Base-by-base conservation (phyloP, 2,888 invertebrate genomes). In the Hoplodrina blanda region DNA sequence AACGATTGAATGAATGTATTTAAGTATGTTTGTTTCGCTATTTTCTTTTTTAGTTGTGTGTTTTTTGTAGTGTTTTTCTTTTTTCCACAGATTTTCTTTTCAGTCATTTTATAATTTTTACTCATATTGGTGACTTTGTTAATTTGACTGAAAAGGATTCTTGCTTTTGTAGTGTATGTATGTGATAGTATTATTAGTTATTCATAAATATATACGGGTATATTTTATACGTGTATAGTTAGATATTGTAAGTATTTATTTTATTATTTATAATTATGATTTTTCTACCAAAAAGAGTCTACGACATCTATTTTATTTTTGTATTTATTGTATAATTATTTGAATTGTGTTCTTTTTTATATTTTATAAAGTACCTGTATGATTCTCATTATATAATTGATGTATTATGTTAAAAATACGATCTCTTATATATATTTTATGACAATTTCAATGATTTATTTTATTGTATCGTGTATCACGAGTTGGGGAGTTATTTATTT, bases 101-200 rank as follows among this genome's bases (percentile, higher is more conserved):
- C 91, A 83, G 91, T 92, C 92, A 91, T 90, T 93, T 92, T 91
- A 82, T 75, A 55, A 66, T 20, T 53, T 54, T 87, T 87, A 49
- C 78, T 76, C 52, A 68, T 78, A 75, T 69, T 70, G 55, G 46
- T 68, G 76, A 70, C 73, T 73, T 69, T 76, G 78, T 78, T 90
- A 91, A 91, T 92, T 85, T 93, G 93, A 89, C 90, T 91, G 92
- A 93, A 93, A 93, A 93, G 93, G 92, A 91, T 87, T 88, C 57
- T 72, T 80, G 82, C 78, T 87, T 80, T 80, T 82, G 10, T 81
- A 70, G 78, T 76, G 78, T 84, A 70, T 79, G 73, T 82, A 70
- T 79, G 73, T 82, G 80, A 76, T 86, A 84, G 72, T 83, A 85
- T 80, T 80, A 70, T 82, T 82, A 82, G 75, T 85, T 76, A 70